These are phyloP conservation scores for Cremastinae sp. DNA, from an alignment of 2,888 invertebrate species.

Conservation along the genomic window DNA sequence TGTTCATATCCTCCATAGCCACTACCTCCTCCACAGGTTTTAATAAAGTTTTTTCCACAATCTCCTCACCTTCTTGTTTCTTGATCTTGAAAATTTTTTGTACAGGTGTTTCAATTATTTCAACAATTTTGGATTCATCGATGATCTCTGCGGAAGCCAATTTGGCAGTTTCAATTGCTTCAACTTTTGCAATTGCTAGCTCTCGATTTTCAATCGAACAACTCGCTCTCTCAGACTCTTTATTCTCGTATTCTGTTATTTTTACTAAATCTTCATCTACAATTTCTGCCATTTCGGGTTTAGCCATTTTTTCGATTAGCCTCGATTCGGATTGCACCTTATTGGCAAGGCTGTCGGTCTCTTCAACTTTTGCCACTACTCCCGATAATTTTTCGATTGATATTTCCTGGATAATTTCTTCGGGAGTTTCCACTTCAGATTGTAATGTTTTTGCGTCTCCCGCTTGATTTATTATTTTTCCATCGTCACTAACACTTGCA, in stretches of 20 bases:
- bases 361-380: not conserved
- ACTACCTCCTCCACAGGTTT: conserved; percentile 53
- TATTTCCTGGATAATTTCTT: conserved; percentile 29
- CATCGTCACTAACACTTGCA: conserved; percentile 10
- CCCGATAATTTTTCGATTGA: not conserved
- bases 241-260: conserved; percentile 5
- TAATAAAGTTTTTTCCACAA: conserved; percentile 43
- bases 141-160: not conserved
- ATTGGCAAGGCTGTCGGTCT: conserved; percentile 3
- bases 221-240: conserved; percentile 1
- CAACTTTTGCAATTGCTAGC: conserved; percentile 47
- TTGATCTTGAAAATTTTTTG: conserved; percentile 58
- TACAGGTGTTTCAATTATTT: conserved; percentile 55
- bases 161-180: conserved; percentile 20
- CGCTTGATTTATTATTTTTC: conserved; percentile 28
- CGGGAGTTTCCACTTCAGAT: conserved; percentile 36
- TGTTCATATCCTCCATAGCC: conserved; percentile 42
- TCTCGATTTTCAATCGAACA: conserved; percentile 29
- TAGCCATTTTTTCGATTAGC: not conserved
- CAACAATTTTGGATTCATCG: conserved; percentile 32
- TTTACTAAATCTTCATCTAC: conserved; percentile 10
- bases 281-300: conserved; percentile 20
- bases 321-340: no score
- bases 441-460: conserved; percentile 8
- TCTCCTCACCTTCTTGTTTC: conserved; percentile 33